phyloP scores from a whole-genome alignment of 2,113 vertebrate species.

The Prunella fulvescens region DNA sequence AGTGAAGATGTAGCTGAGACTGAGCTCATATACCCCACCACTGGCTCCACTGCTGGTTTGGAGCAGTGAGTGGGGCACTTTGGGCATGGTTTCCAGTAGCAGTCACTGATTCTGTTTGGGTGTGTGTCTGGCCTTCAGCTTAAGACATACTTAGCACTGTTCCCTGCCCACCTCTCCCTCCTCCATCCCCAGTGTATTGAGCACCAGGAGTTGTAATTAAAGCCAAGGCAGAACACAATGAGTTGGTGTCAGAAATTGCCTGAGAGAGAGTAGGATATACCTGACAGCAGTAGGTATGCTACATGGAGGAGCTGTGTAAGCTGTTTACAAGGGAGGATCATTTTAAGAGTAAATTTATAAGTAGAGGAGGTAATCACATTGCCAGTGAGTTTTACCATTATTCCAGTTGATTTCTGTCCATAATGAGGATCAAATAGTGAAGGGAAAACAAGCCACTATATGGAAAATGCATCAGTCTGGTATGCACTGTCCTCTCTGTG shows the following conservation, averaged over 20 bases:
- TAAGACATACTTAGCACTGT: not conserved
- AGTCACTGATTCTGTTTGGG: not conserved
- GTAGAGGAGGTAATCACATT: not conserved
- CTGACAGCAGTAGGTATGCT: not conserved
- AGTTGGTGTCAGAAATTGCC: not conserved
- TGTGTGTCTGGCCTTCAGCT: not conserved
- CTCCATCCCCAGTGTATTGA: fast-evolving
- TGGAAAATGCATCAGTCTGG: not conserved
- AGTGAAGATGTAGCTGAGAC: not conserved
- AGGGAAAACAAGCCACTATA: not conserved
- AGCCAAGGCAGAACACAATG: not conserved
- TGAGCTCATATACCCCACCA: not conserved
- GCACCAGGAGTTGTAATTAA: not conserved
- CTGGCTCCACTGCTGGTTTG: not conserved
- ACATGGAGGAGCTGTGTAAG: not conserved
- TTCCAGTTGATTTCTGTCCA: not conserved
- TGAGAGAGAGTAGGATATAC: not conserved
- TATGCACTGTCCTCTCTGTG: not conserved
- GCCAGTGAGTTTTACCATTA: not conserved
- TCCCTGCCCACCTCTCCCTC: not conserved
- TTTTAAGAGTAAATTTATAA: not conserved
- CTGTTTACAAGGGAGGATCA: not conserved
- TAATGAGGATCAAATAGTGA: not conserved
- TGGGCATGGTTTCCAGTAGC: not conserved
- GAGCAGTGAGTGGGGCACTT: not conserved